Conservation (phyloP, 2,888 invertebrate species). For the Agriopis aurantiaria region DNA sequence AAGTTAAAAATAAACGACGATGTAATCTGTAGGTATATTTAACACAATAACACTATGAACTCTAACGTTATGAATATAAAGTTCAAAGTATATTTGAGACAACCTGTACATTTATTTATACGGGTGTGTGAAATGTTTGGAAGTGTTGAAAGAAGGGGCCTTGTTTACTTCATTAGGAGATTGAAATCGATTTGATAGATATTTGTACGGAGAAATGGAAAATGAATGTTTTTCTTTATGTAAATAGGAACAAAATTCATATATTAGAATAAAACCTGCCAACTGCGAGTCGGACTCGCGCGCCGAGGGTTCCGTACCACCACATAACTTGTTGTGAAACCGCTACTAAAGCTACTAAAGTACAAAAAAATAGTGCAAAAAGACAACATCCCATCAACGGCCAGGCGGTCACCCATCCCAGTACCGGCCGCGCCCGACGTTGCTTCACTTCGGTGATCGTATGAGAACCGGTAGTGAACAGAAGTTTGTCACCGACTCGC, state of each 20-base stretch:
- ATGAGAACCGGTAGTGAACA: no score
- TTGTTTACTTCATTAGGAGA: conserved; percentile 33
- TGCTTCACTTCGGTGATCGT: no score
- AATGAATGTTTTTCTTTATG: not conserved
- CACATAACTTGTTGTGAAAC: no score
- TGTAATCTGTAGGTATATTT: not conserved
- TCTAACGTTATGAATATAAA: not conserved
- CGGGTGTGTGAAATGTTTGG: conserved; percentile 3
- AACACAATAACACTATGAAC: conserved; percentile 2
- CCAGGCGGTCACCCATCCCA: no score
- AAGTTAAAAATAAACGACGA: conserved; percentile 19
- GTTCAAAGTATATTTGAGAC: not conserved
- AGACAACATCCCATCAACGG: no score
- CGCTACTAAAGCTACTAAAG: no score
- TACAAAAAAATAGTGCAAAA: no score
- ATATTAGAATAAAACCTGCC: not conserved
- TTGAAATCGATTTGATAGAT: conserved; percentile 29
- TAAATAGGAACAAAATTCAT: not conserved
- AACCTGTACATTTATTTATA: conserved; percentile 7
- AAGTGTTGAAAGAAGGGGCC: conserved; percentile 23
- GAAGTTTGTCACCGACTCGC: no score
- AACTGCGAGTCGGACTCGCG: no score
- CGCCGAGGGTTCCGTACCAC: no score
- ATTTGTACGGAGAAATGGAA: conserved; percentile 19
- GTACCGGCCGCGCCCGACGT: no score